Percentiles rank a stretch among this genome's conserved stretches.
These are phyloP conservation scores for Carettochelys insculpta DNA, from an alignment of 2,113 vertebrate species.

Conservation along the genomic window DNA sequence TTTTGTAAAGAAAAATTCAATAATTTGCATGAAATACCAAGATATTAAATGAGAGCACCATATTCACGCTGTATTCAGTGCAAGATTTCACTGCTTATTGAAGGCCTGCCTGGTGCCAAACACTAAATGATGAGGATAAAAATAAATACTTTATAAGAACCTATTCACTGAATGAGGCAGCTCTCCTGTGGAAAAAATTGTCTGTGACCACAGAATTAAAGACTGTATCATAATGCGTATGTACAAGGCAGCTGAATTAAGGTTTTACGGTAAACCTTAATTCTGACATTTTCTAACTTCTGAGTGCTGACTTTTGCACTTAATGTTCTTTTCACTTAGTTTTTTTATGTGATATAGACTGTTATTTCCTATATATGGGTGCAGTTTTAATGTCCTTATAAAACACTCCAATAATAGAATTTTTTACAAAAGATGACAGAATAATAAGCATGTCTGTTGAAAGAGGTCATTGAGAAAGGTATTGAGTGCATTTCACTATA, in stretches of 20 bases:
- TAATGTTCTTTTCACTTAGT: not conserved
- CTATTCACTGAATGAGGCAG: not conserved
- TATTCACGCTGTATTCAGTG: not conserved
- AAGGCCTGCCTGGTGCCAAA: not conserved
- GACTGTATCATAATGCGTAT: not conserved
- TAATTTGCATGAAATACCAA: not conserved
- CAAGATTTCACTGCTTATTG: not conserved
- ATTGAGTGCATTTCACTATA: not conserved
- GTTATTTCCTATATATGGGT: not conserved
- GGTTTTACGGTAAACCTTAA: not conserved
- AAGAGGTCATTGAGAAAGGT: not conserved
- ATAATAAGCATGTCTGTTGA: not conserved
- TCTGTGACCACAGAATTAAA: not conserved
- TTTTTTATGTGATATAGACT: not conserved
- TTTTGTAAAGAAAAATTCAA: not conserved
- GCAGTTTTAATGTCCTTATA: not conserved
- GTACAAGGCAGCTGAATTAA: not conserved
- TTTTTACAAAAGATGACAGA: not conserved
- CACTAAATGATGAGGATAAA: not conserved
- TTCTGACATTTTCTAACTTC: not conserved
- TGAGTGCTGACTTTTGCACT: not conserved
- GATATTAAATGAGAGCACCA: not conserved
- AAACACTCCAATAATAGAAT: not conserved
- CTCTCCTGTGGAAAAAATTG: not conserved
- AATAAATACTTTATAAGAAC: not conserved